Evolutionary conservation across 1,140 invertebrate species (phyloP).

Genomic region (Vollenhovia emeryi): DNA sequence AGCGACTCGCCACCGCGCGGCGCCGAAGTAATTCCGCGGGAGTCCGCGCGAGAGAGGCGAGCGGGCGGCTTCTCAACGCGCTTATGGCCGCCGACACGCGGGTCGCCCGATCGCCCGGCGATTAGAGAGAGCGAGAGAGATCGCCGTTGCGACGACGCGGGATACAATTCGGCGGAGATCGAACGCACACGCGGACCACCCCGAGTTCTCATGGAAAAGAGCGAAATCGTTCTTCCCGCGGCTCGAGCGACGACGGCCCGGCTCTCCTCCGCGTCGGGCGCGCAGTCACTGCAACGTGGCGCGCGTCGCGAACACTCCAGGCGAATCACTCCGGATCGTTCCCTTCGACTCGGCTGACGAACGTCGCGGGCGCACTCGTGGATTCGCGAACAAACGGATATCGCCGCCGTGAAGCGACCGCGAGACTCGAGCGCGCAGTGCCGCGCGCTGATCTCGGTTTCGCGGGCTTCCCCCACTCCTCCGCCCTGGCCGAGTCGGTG

Average conservation of each 20-base stretch:
- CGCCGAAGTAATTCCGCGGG: background rate
- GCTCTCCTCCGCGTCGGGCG: too few relatives aligned
- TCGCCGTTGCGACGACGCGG: background rate
- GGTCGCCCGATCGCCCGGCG: background rate
- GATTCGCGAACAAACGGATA: background rate
- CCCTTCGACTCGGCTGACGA: too few relatives aligned
- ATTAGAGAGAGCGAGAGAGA: background rate
- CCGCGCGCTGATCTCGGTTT: slow-evolving; percentile 74
- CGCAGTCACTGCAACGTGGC: slow-evolving; percentile 19
- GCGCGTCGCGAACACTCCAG: background rate
- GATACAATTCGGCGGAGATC: background rate
- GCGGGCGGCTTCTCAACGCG: background rate
- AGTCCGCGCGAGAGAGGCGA: background rate
- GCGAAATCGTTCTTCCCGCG: slow-evolving; percentile 7
- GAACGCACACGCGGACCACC: background rate
- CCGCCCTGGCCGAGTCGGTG: background rate
- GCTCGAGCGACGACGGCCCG: too few relatives aligned
- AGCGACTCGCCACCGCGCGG: background rate
- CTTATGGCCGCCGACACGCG: background rate
- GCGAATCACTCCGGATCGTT: too few relatives aligned
- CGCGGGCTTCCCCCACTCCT: slow-evolving; percentile 75
- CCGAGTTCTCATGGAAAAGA: background rate
- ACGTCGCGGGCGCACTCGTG: background rate
- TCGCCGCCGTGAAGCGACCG: slow-evolving; percentile 34
- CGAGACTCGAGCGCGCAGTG: slow-evolving; percentile 77